Base-by-base conservation (phyloP, 2,113 vertebrate genomes). In the Mesocricetus auratus region DNA sequence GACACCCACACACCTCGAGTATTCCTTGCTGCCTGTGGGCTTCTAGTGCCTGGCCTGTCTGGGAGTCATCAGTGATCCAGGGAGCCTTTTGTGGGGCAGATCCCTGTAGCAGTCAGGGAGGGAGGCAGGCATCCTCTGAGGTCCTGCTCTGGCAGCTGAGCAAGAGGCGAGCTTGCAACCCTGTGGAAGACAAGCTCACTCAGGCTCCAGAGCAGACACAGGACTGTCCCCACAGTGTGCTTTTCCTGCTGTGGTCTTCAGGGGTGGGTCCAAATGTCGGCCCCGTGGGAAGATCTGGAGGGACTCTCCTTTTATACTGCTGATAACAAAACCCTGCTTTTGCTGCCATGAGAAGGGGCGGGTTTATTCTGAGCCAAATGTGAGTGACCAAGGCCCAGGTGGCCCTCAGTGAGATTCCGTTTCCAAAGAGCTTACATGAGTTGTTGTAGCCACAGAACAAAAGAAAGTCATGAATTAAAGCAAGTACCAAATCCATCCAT, bases 101-200 rank as follows among this genome's bases (percentile, higher is more conserved):
- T 85, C 89, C 24, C 26, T 4, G 16, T 1, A 9, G 7, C 0
- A 1, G 22, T 39, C 53, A 0, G 8, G 17, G 10, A 17, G 58
- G 45, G 47, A 31, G 39, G 50, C 11, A 1, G 11, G 10, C 19
- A n/a, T 45, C 45, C 78, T 50, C 19, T 3, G 1, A n/a, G 74
- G 33, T 3, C 56, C 11, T 22, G 11, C 45, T 7, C 47, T 3
- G 39, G 29, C 68, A 12, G 66, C 89, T 16, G 0, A 7, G 36
- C 29, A 19, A 58, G 45, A 33, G 64, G 26, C 56, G 68, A 5
- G 17, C 45, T 39, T 56, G 26, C 22, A 7, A 42, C 68, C 36
- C 60, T 8, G 53, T 64, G 56, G 17, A 47, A n/a, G 39, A 19
- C 5, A 17, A 36, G 22, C 17, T 16, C 47, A 45, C 6, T 45